phyloP scores from a whole-genome alignment of 2,888 invertebrate species.

The Pristionchus exspectatus region DNA sequence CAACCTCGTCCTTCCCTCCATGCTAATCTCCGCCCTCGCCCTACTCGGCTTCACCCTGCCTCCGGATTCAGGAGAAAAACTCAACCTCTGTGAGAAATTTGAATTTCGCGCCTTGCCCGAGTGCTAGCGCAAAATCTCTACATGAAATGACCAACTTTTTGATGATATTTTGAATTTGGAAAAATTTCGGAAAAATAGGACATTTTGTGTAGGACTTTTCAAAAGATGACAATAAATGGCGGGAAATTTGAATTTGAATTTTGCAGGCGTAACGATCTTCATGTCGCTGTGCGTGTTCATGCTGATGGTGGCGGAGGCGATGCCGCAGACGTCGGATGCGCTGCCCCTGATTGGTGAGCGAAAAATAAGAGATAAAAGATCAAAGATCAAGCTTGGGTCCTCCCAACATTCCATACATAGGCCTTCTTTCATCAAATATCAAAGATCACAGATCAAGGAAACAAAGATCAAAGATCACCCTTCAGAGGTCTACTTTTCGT shows the following conservation, averaged over 20 bases:
- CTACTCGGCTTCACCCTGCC: slow-evolving; percentile 97
- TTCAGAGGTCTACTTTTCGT: slow-evolving; percentile 77
- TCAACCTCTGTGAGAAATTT: slow-evolving; percentile 89
- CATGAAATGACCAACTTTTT: neutral
- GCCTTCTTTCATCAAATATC: neutral
- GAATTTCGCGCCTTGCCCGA: neutral
- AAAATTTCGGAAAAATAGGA: neutral
- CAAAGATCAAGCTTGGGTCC: neutral
- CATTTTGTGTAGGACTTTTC: neutral
- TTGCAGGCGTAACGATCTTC: slow-evolving; percentile 78
- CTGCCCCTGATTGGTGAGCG: neutral
- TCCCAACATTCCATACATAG: too few species aligned
- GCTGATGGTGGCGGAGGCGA: slow-evolving; percentile 97
- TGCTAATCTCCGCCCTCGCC: slow-evolving; percentile 98
- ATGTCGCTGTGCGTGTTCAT: slow-evolving; percentile 98
- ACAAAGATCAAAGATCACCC: neutral
- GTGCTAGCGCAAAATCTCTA: neutral
- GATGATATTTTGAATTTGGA: neutral
- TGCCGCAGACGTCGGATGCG: slow-evolving; percentile 98
- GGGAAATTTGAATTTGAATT: slow-evolving; percentile 15
- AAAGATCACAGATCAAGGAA: slow-evolving; percentile 9
- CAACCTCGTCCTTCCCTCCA: slow-evolving; percentile 99
- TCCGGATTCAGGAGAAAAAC: slow-evolving; percentile 98
- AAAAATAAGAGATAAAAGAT: neutral
- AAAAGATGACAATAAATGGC: neutral